Percentiles rank a stretch among this genome's conserved stretches.
Conservation (phyloP, 2,888 invertebrate species). For the Fragum whitleyi region DNA sequence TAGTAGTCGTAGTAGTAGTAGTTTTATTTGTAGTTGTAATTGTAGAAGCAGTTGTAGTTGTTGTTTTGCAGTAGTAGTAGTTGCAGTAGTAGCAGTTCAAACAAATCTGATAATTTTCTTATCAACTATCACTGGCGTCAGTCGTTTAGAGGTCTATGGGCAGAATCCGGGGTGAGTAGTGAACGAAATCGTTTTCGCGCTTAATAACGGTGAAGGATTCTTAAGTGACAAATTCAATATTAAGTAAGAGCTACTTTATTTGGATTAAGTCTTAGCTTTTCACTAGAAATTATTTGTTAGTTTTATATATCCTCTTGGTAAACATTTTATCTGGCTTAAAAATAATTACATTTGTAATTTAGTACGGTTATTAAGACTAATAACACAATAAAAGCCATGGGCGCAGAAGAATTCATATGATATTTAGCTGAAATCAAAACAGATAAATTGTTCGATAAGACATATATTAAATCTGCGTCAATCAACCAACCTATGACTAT, state of each 20-base stretch:
- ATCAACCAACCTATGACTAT: no score
- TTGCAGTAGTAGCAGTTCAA: no score
- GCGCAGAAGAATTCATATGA: slow-evolving; percentile 12
- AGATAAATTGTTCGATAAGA: neutral
- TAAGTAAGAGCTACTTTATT: slow-evolving; percentile 20
- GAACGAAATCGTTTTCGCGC: no score
- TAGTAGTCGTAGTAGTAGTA: no score
- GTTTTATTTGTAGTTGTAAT: no score
- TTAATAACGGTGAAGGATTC: neutral
- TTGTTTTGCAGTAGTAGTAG: no score
- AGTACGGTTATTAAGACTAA: slow-evolving; percentile 18
- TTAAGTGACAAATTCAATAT: neutral
- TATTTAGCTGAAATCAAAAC: slow-evolving; percentile 8
- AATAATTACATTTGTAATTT: slow-evolving; percentile 33
- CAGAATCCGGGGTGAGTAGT: no score
- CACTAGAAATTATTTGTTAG: slow-evolving; percentile 27
- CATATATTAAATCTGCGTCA: neutral
- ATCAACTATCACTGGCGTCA: no score
- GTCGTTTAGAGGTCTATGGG: no score
- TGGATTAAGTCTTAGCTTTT: slow-evolving; percentile 11
- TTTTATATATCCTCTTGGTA: slow-evolving; percentile 25
- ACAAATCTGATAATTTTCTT: no score
- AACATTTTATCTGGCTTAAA: slow-evolving; percentile 29
- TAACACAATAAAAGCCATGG: slow-evolving; percentile 21
- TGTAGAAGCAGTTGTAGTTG: no score